These are phyloP conservation scores for Entelurus aequoreus DNA, from an alignment of 2,113 vertebrate species.

Conservation along the genomic window DNA sequence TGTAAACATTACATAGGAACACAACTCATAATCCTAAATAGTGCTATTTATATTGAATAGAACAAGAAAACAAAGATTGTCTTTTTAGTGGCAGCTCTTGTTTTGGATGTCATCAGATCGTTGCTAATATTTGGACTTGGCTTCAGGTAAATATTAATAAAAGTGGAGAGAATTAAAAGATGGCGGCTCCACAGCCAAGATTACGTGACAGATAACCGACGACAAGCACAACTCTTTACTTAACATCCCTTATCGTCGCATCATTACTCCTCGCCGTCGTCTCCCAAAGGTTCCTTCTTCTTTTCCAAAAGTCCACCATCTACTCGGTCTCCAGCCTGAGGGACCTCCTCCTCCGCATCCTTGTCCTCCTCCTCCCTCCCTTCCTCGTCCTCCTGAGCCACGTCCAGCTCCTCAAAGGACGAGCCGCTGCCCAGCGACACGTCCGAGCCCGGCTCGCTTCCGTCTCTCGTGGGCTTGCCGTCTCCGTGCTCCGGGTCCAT, in stretches of 20 bases:
- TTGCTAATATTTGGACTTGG: too few relatives aligned
- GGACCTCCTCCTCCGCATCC: constrained; percentile 13
- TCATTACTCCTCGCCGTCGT: constrained; percentile 45
- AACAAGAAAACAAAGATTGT: too few relatives aligned
- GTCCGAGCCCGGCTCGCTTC: constrained; percentile 72
- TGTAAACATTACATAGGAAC: too few relatives aligned
- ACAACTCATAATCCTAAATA: too few relatives aligned
- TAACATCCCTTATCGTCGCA: constrained; percentile 24
- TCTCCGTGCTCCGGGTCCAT: constrained; percentile 56
- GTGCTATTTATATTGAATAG: too few relatives aligned
- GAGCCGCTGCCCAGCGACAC: constrained; percentile 88
- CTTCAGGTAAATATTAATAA: too few relatives aligned
- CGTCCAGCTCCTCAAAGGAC: constrained; percentile 93
- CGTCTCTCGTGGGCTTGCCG: constrained; percentile 31
- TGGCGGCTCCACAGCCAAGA: constrained; percentile 13
- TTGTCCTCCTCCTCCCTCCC: constrained; percentile 21
- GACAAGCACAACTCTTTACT: constrained; percentile 31
- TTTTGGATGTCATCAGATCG: too few relatives aligned
- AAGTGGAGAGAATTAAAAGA: constrained; percentile 27
- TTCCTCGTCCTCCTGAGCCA: constrained; percentile 70
- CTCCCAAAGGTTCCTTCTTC: constrained; percentile 33
- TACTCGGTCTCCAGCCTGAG: constrained; percentile 24
- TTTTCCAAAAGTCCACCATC: constrained; percentile 36
- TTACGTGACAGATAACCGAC: constrained; percentile 51
- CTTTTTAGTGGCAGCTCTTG: too few relatives aligned